These are phyloP conservation scores for Nasonia oneida DNA, from an alignment of 2,888 invertebrate genomes.

Conservation along the genomic window DNA sequence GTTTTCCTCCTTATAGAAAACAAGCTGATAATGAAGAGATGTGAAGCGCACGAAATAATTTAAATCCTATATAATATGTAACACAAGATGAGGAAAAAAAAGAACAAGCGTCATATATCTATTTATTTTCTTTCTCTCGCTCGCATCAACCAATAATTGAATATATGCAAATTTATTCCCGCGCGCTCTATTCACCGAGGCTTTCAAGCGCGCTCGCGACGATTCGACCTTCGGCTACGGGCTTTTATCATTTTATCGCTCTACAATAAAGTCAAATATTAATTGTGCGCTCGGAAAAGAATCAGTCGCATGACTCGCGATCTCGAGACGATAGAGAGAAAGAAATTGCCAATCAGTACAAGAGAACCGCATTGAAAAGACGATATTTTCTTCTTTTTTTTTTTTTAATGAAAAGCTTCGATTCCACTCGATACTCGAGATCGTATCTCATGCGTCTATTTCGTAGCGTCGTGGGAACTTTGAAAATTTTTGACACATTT, in stretches of 20 bases:
- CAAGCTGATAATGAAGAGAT: slow-evolving; percentile 53
- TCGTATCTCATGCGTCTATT: not conserved
- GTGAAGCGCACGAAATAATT: slow-evolving; percentile 58
- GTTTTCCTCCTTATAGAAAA: slow-evolving; percentile 54
- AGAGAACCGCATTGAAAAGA: too few species aligned
- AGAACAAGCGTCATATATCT: slow-evolving; percentile 34
- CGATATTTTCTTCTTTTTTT: not conserved
- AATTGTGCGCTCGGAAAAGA: not conserved
- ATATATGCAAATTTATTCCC: slow-evolving; percentile 52
- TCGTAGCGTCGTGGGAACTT: not conserved
- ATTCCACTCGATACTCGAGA: not conserved
- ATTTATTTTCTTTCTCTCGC: slow-evolving; percentile 29
- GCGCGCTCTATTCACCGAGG: slow-evolving; percentile 31
- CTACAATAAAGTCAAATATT: slow-evolving; percentile 16
- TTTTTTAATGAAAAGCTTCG: not conserved
- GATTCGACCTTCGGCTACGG: slow-evolving; percentile 32
- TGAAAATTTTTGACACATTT: not conserved
- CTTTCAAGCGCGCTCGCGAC: slow-evolving; percentile 42
- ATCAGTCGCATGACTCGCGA: not conserved
- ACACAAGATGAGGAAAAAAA: slow-evolving; percentile 22
- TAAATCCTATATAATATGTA: slow-evolving; percentile 40
- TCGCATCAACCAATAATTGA: slow-evolving; percentile 47
- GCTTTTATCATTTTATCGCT: slow-evolving; percentile 16
- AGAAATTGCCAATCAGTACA: not conserved
- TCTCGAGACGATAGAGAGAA: not conserved